phyloP scores from a whole-genome alignment of 2,888 invertebrate genomes.

The Drosophila glabriapex region DNA sequence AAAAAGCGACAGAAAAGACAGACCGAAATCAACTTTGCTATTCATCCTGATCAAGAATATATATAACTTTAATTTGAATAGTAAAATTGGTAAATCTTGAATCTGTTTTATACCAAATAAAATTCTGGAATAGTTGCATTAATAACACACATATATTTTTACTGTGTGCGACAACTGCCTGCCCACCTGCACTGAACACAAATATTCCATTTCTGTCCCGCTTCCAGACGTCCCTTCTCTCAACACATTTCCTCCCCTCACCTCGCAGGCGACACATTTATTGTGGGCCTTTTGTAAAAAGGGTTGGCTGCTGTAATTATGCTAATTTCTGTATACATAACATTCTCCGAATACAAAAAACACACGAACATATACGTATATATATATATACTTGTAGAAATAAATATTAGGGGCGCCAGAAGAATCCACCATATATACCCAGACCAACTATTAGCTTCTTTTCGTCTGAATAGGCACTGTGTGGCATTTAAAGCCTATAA shows the following conservation, averaged over 20 bases:
- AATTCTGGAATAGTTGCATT: background rate
- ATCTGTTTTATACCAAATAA: background rate
- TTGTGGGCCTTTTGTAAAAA: constrained; percentile 32
- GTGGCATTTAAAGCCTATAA: constrained; percentile 23
- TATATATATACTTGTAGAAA: constrained; percentile 1
- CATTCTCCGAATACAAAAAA: constrained; percentile 43
- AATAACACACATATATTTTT: background rate
- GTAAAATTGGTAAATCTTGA: background rate
- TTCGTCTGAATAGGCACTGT: constrained; percentile 8
- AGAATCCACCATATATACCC: constrained; percentile 4
- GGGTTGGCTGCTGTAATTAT: constrained; percentile 70
- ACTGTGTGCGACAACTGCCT: constrained; percentile 5
- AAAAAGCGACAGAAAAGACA: background rate
- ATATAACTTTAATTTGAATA: background rate
- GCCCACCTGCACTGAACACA: constrained; percentile 24
- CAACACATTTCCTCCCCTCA: background rate
- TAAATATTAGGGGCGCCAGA: constrained; percentile 14
- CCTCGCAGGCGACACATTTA: background rate
- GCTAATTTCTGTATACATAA: constrained; percentile 68
- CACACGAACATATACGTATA: constrained; percentile 19
- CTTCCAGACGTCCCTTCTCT: background rate
- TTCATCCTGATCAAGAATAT: background rate
- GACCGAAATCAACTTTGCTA: background rate
- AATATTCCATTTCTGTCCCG: background rate
- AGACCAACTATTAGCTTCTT: constrained; percentile 13